These are phyloP conservation scores for Hermodice carunculata DNA, from an alignment of 2,888 invertebrate species.

Conservation along the genomic window DNA sequence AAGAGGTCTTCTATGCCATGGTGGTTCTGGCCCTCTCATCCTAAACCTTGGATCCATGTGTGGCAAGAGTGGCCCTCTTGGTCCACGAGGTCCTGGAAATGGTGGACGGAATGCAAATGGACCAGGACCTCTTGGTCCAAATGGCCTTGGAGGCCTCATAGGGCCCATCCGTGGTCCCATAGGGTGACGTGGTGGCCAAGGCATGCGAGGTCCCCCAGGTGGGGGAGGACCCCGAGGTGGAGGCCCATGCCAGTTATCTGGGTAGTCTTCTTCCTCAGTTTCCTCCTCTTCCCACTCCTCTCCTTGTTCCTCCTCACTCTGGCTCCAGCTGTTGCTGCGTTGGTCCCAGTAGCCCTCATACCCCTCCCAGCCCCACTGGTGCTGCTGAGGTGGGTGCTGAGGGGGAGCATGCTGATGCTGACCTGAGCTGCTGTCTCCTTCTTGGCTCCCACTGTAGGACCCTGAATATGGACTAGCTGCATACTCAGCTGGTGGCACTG, in stretches of 20 bases:
- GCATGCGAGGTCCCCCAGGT: not conserved
- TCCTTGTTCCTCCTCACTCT: too few species aligned
- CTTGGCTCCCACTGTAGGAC: too few species aligned
- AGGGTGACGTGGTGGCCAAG: not conserved
- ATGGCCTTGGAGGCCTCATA: not conserved
- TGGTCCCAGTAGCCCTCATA: too few species aligned
- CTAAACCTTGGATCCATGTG: not conserved
- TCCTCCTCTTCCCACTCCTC: not conserved
- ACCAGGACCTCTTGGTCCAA: not conserved
- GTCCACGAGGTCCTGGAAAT: not conserved
- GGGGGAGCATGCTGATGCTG: not conserved
- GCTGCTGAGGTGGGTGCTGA: not conserved
- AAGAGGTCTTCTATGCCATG: not conserved
- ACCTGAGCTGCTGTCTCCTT: not conserved
- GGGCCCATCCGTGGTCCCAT: not conserved
- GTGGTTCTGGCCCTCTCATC: not conserved
- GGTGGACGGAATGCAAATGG: too few species aligned
- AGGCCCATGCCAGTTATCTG: not conserved
- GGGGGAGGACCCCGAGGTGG: constrained; percentile 2
- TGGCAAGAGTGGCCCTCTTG: not conserved
- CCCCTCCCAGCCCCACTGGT: not conserved
- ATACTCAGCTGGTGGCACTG: not conserved
- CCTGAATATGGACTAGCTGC: too few species aligned
- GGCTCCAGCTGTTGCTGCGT: constrained; percentile 1
- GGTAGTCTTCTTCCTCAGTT: not conserved